Evolutionary conservation across 2,113 vertebrate species (phyloP).

Genomic region (Eidolon helvum): DNA sequence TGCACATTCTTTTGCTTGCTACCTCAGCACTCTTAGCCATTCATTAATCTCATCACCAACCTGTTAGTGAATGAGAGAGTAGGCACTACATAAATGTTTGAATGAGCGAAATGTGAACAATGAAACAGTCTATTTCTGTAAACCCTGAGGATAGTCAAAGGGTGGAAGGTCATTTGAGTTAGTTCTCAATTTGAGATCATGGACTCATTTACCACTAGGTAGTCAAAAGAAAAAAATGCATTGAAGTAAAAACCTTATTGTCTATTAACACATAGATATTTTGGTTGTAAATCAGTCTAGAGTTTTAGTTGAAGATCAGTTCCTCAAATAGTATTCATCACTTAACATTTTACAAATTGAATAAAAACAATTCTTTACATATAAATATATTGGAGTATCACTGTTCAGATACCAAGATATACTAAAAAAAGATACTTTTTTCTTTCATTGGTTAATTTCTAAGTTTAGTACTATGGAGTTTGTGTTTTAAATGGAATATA

Average conservation of each 20-base stretch:
- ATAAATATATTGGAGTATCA: background rate
- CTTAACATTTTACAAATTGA: conserved; percentile 14
- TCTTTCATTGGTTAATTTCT: background rate
- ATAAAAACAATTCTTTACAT: background rate
- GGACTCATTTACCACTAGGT: conserved; percentile 40
- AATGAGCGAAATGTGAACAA: conserved; percentile 32
- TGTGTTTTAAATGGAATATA: background rate
- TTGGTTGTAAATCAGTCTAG: background rate
- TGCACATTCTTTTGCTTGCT: background rate
- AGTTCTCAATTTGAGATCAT: conserved; percentile 37
- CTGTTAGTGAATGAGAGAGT: background rate
- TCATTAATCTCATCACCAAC: background rate
- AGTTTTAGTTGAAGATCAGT: background rate
- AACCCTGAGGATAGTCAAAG: background rate
- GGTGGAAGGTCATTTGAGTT: background rate
- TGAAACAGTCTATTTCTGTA: conserved; percentile 1
- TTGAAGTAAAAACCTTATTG: background rate
- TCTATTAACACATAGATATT: background rate
- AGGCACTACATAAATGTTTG: conserved; percentile 35
- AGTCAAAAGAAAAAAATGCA: background rate
- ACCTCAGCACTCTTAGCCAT: background rate
- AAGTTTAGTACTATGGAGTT: conserved; percentile 3
- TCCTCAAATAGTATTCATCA: conserved; percentile 16
- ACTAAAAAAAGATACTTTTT: background rate
- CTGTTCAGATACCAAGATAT: background rate